A percentile compares a stretch with the other conserved stretches of the same genome.
These are phyloP conservation scores for Clepsis dumicolana DNA, from an alignment of 2,888 invertebrate genomes.

Conservation along the genomic window DNA sequence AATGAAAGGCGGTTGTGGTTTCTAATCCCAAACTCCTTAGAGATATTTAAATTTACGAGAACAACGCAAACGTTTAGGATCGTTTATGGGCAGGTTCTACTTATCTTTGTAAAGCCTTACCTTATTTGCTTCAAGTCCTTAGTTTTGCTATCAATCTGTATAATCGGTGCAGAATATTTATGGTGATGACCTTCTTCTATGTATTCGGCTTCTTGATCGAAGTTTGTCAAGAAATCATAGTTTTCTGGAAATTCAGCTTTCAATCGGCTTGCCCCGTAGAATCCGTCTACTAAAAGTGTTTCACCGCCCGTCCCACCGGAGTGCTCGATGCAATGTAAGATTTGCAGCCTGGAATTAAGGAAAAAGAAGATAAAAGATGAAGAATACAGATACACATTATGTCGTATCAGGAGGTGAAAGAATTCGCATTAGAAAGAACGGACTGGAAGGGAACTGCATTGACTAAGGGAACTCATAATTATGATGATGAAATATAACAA, in stretches of 20 bases:
- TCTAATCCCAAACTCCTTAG: no score
- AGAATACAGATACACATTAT: no score
- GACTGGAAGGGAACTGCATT: no score
- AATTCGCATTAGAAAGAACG: no score
- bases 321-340: constrained; percentile 77
- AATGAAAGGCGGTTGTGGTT: no score
- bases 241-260: constrained; percentile 81
- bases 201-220: constrained; percentile 88
- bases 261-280: constrained; percentile 87
- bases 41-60: no score
- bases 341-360: constrained; percentile 67
- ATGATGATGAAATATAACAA: no score
- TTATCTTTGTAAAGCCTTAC: constrained; percentile 54
- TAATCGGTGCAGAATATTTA: constrained; percentile 85
- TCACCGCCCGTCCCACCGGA: constrained; percentile 89
- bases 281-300: constrained; percentile 91
- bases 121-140: constrained; percentile 87
- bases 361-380: not conserved
- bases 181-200: constrained; percentile 88
- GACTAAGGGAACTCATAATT: no score
- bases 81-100: not conserved
- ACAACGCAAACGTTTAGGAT: no score
- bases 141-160: constrained; percentile 83
- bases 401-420: not conserved
- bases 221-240: constrained; percentile 86